Evolutionary conservation across 2,888 invertebrate species (phyloP).

Genomic region (Tuta absoluta): DNA sequence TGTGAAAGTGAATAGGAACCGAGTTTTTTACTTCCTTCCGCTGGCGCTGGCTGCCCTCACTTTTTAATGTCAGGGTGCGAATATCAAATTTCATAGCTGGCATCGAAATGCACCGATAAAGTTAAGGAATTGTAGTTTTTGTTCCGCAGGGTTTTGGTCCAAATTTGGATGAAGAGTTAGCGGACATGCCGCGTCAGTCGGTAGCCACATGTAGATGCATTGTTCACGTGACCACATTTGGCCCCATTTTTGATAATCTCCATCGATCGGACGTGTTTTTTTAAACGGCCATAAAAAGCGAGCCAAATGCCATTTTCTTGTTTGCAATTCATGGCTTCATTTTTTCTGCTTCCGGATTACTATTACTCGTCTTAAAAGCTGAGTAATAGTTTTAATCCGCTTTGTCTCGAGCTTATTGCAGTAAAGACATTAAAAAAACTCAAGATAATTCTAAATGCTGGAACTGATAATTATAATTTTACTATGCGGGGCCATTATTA

Average conservation of each 20-base stretch:
- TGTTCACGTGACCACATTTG: conserved; percentile 71
- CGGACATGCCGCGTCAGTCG: conserved; percentile 59
- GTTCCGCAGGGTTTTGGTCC: conserved; percentile 36
- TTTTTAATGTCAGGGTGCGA: conserved; percentile 73
- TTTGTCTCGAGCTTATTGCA: conserved; percentile 2
- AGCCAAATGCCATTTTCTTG: conserved; percentile 61
- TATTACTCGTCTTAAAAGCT: conserved; percentile 13
- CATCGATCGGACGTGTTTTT: conserved; percentile 65
- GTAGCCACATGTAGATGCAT: conserved; percentile 76
- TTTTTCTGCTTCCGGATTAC: conserved; percentile 67
- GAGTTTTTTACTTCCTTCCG: conserved; percentile 79
- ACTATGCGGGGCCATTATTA: conserved; percentile 31
- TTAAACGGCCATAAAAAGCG: conserved; percentile 51
- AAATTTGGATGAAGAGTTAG: conserved; percentile 45
- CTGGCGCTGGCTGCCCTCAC: conserved; percentile 73
- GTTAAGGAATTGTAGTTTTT: conserved; percentile 36
- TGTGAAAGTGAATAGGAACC: conserved; percentile 75
- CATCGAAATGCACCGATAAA: conserved; percentile 28
- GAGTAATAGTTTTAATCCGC: conserved; percentile 12
- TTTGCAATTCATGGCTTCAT: conserved; percentile 70
- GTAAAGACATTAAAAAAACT: neutral
- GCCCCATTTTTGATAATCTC: conserved; percentile 62
- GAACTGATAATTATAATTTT: neutral
- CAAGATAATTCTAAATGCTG: neutral
- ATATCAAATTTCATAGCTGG: conserved; percentile 72